Conservation (phyloP, 2,797 vertebrate genomes). For the Choloepus didactylus region DNA sequence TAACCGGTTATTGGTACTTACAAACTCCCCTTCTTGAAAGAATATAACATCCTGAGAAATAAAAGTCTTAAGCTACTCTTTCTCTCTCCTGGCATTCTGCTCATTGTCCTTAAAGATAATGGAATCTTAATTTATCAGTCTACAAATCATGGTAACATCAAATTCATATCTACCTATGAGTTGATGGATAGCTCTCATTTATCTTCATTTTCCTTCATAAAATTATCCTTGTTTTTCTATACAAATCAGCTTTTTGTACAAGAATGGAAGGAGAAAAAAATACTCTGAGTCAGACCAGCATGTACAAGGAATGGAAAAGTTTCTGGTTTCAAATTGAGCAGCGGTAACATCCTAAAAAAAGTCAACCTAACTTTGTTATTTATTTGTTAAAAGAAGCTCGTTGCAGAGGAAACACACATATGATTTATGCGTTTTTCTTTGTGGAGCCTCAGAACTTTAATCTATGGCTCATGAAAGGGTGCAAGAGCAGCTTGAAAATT, state of each 20-base stretch:
- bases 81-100: neutral
- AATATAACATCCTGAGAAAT: neutral
- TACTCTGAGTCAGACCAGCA: neutral
- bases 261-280: constrained; percentile 31
- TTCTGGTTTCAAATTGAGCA: constrained; percentile 21
- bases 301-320: constrained; percentile 22
- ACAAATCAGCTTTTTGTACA: constrained; percentile 52
- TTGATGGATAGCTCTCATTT: constrained; percentile 51
- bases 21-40: neutral
- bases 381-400: constrained; percentile 60
- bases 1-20: neutral
- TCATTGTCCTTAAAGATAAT: constrained; percentile 26
- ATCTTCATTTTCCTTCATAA: constrained; percentile 56
- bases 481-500: constrained; percentile 85
- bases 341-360: constrained; percentile 72
- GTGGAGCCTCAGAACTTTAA: constrained; percentile 79
- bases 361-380: constrained; percentile 78
- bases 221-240: constrained; percentile 6
- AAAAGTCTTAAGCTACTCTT: neutral
- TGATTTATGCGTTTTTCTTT: constrained; percentile 73
- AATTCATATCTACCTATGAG: constrained; percentile 27
- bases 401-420: constrained; percentile 58
- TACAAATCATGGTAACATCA: constrained; percentile 50
- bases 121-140: constrained; percentile 44
- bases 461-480: constrained; percentile 82